phyloP scores from a whole-genome alignment of 2,113 vertebrate species.

The Delphinus delphis region DNA sequence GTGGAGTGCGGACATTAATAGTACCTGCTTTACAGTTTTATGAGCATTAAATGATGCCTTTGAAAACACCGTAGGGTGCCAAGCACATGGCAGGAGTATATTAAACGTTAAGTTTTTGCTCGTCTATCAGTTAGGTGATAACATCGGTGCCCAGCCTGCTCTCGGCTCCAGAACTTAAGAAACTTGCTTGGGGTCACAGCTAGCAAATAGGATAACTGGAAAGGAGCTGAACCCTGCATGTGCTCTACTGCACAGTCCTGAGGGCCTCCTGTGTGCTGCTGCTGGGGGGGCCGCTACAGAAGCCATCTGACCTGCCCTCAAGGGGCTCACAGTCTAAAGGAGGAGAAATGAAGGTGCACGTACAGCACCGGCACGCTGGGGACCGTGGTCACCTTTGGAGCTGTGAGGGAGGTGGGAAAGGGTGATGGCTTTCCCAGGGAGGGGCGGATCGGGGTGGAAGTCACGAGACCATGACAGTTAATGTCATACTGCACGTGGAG shows the following conservation, averaged over 20 bases:
- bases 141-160: not conserved
- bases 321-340: not conserved
- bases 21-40: not conserved
- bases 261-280: not conserved
- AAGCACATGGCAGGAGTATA: not conserved
- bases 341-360: not conserved
- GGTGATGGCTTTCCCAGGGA: rapidly evolving
- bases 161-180: not conserved
- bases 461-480: rapidly evolving
- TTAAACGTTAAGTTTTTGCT: rapidly evolving
- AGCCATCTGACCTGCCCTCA: not conserved
- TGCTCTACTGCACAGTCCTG: not conserved
- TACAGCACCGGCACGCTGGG: not conserved
- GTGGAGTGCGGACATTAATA: rapidly evolving
- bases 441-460: rapidly evolving
- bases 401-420: too few species aligned
- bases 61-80: not conserved
- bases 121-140: not conserved
- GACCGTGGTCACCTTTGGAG: rapidly evolving
- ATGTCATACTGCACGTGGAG: rapidly evolving
- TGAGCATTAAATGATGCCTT: not conserved
- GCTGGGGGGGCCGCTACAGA: rapidly evolving
- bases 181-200: not conserved
- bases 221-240: not conserved
- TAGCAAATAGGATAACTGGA: not conserved